Evolutionary conservation across 2,888 invertebrate genomes (phyloP).

Genomic region (Hermaeophaga mercurialis): DNA sequence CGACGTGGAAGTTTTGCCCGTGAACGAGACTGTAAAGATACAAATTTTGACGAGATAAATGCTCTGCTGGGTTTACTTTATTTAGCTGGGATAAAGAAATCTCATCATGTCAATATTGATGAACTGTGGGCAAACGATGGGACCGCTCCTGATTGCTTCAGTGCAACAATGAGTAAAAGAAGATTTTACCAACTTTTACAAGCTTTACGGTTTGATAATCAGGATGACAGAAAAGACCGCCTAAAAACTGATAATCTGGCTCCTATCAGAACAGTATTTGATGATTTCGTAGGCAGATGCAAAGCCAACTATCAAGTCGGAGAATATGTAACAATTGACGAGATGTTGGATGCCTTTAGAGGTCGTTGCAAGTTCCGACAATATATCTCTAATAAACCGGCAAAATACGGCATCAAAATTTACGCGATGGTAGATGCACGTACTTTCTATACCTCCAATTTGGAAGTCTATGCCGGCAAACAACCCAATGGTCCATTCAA

Average conservation of each 20-base stretch:
- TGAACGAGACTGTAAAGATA: no score
- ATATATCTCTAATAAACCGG: slow-evolving; percentile 44
- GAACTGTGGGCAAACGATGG: slow-evolving; percentile 41
- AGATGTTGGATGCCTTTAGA: slow-evolving; percentile 38
- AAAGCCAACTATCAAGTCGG: slow-evolving; percentile 36
- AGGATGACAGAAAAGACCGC: slow-evolving; percentile 20
- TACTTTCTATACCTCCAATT: not conserved
- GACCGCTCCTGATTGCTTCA: slow-evolving; percentile 37
- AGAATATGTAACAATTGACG: slow-evolving; percentile 42
- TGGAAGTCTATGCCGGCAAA: not conserved
- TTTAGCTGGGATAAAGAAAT: slow-evolving; percentile 20
- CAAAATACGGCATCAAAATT: slow-evolving; percentile 20
- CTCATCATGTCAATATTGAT: slow-evolving; percentile 31
- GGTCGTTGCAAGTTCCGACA: slow-evolving; percentile 41
- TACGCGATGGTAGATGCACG: slow-evolving; percentile 1
- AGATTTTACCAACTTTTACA: slow-evolving; percentile 33
- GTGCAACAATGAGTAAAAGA: slow-evolving; percentile 35
- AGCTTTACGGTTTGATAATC: slow-evolving; percentile 37
- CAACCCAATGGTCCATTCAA: slow-evolving; percentile 33
- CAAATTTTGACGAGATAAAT: slow-evolving; percentile 33
- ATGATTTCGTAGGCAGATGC: slow-evolving; percentile 42
- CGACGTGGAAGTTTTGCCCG: slow-evolving; percentile 28
- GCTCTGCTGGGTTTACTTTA: slow-evolving; percentile 42
- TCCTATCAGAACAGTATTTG: slow-evolving; percentile 41
- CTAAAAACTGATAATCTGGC: slow-evolving; percentile 35